phyloP scores from a whole-genome alignment of 2,797 vertebrate species.

The Scolopax rusticola region DNA sequence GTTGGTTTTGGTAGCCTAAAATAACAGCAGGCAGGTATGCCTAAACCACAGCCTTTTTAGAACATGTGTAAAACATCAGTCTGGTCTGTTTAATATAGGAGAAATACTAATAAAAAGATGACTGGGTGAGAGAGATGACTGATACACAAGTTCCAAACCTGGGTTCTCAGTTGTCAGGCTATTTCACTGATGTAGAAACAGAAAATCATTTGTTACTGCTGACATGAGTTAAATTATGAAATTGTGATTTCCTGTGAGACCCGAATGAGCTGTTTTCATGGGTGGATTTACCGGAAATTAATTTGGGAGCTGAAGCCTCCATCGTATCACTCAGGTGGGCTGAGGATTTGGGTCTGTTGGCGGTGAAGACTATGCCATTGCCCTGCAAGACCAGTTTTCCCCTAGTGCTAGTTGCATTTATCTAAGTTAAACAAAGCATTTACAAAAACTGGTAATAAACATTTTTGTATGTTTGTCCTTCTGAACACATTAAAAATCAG shows the following conservation, averaged over 20 bases:
- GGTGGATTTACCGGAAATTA: neutral
- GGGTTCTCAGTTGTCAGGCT: neutral
- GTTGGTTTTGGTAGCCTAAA: constrained; percentile 43
- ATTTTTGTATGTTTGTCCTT: neutral
- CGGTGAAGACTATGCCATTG: neutral
- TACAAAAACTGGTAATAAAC: neutral
- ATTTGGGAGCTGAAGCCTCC: neutral
- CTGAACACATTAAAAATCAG: neutral
- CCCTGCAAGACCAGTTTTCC: neutral
- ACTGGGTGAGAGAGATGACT: neutral
- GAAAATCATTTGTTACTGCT: neutral
- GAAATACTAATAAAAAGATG: neutral
- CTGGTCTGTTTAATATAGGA: neutral
- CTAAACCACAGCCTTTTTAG: constrained; percentile 52
- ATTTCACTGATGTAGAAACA: neutral
- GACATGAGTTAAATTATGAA: neutral
- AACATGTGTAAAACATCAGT: neutral
- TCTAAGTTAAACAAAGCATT: neutral
- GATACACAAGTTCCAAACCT: neutral
- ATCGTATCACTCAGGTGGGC: neutral
- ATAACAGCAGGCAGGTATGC: constrained; percentile 8
- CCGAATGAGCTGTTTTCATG: neutral
- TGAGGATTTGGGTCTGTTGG: neutral
- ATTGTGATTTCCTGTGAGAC: neutral
- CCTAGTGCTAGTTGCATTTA: neutral